Percentiles rank a stretch among this genome's conserved stretches.
phyloP scores from a whole-genome alignment of 35 echinoderm and acorn worm genomes.

The Lytechinus variegatus region DNA sequence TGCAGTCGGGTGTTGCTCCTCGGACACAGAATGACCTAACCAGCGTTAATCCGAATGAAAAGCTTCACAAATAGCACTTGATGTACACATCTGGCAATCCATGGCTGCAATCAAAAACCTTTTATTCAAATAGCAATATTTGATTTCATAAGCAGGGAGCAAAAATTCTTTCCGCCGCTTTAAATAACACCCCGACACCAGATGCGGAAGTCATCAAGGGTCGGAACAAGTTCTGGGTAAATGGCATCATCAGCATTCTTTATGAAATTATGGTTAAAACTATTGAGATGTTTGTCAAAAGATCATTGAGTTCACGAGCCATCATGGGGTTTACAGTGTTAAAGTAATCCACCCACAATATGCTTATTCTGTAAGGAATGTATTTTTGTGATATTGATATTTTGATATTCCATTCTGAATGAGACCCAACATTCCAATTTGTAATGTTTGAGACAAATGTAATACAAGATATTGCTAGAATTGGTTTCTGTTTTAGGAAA shows the following conservation, averaged over 20 bases:
- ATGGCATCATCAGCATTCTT: background rate
- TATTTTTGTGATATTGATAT: background rate
- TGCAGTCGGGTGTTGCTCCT: background rate
- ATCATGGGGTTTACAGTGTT: background rate
- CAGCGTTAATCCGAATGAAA: background rate
- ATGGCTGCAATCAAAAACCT: slow-evolving; percentile 2
- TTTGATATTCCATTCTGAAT: background rate
- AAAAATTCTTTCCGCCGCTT: slow-evolving; percentile 1
- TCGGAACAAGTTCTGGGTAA: background rate
- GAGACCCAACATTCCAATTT: background rate
- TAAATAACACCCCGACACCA: slow-evolving; percentile 9
- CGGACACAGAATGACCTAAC: background rate
- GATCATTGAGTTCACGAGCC: background rate
- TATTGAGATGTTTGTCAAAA: background rate
- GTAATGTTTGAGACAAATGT: background rate
- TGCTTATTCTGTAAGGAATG: background rate
- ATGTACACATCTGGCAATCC: background rate
- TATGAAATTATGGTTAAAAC: background rate
- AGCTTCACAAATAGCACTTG: slow-evolving; percentile 1
- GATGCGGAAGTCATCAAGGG: background rate
- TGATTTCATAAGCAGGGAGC: background rate
- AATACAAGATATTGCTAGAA: background rate
- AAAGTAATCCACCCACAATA: background rate
- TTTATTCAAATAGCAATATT: slow-evolving; percentile 21
- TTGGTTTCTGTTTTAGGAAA: background rate